Evolutionary conservation across 2,888 invertebrate genomes (phyloP).

Genomic region (Trachelus tabidus): DNA sequence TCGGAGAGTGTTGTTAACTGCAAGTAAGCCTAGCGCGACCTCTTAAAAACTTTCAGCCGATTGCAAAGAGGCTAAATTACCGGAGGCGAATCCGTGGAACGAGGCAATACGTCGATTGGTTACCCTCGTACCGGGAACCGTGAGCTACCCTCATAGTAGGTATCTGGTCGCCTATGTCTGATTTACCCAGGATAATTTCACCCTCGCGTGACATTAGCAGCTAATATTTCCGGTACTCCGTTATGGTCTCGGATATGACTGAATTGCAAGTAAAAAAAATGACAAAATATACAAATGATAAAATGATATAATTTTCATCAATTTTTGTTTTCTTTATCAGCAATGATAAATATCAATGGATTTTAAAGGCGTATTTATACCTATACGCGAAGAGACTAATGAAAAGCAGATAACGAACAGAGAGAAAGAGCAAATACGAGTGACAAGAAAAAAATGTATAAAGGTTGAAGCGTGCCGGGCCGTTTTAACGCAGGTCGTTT

Average conservation of each 20-base stretch:
- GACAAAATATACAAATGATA: not conserved
- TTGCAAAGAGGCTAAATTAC: constrained; percentile 49
- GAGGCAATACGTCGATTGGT: constrained; percentile 50
- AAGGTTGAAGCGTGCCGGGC: not conserved
- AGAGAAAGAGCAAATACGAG: not conserved
- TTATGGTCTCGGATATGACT: not conserved
- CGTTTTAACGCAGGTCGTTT: not conserved
- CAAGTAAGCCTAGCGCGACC: constrained; percentile 18
- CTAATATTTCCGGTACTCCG: not conserved
- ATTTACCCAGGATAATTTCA: constrained; percentile 49
- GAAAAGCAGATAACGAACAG: not conserved
- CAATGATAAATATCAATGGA: not conserved
- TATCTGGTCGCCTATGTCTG: constrained; percentile 42
- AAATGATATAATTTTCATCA: not conserved
- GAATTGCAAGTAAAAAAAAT: not conserved
- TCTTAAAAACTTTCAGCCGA: constrained; percentile 49
- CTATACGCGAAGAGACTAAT: not conserved
- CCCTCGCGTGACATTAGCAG: constrained; percentile 4
- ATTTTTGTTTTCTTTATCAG: not conserved
- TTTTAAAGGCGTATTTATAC: not conserved
- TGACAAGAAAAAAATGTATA: not conserved
- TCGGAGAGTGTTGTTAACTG: constrained; percentile 24
- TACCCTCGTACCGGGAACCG: constrained; percentile 50
- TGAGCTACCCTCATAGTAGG: constrained; percentile 7
- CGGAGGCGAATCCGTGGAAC: constrained; percentile 41